Percentiles rank a stretch among this genome's conserved stretches.
These are phyloP conservation scores for Molanna angustata DNA, from an alignment of 2,888 invertebrate genomes.

Conservation along the genomic window DNA sequence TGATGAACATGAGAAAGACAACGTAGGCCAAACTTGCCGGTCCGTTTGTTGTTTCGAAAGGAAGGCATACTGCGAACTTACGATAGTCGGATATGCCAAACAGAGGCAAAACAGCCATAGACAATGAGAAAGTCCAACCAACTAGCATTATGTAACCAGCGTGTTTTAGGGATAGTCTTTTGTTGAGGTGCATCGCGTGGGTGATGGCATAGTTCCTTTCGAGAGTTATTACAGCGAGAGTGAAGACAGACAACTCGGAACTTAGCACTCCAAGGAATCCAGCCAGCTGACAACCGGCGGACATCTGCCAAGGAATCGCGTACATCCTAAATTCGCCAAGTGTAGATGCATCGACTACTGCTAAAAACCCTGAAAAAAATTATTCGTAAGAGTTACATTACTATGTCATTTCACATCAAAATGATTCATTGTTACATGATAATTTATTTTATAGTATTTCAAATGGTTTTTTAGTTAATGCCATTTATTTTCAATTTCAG, in stretches of 20 bases:
- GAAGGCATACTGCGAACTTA: constrained; percentile 94
- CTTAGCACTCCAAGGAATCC: constrained; percentile 94
- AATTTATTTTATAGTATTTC: no score
- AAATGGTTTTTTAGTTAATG: no score
- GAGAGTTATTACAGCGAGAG: constrained; percentile 92
- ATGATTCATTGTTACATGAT: not conserved
- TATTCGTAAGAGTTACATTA: not conserved
- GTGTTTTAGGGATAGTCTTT: constrained; percentile 84
- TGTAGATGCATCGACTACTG: constrained; percentile 94
- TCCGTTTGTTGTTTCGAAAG: constrained; percentile 83
- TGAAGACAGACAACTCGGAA: constrained; percentile 93
- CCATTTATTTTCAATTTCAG: no score
- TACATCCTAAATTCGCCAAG: constrained; percentile 94
- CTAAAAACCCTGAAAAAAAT: constrained; percentile 70
- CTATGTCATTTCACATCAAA: not conserved
- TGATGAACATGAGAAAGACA: constrained; percentile 84
- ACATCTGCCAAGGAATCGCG: constrained; percentile 97
- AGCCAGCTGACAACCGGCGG: constrained; percentile 86
- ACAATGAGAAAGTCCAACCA: constrained; percentile 88
- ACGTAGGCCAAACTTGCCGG: constrained; percentile 83
- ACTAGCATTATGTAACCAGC: constrained; percentile 88
- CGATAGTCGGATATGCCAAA: constrained; percentile 92
- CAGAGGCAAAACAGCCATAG: constrained; percentile 86
- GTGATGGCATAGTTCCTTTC: constrained; percentile 97
- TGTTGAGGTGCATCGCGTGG: constrained; percentile 96